These are phyloP conservation scores for Cephalopterus ornatus DNA, from an alignment of 2,113 vertebrate genomes.

Conservation along the genomic window DNA sequence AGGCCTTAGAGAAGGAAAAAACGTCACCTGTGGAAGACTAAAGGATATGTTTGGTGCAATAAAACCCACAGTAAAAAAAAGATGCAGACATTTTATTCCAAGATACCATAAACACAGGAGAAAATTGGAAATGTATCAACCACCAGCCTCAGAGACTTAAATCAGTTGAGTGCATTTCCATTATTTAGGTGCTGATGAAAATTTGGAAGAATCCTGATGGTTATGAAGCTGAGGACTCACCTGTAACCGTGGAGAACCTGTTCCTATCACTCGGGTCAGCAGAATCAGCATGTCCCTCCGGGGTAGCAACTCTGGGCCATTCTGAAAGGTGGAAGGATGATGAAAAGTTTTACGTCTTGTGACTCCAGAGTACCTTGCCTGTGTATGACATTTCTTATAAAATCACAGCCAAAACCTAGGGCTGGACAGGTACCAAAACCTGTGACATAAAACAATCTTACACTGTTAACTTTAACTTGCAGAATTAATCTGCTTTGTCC, in stretches of 20 bases:
- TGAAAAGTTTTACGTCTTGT: background rate
- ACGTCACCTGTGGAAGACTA: background rate
- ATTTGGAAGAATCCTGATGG: background rate
- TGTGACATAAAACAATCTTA: background rate
- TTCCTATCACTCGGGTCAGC: slow-evolving; percentile 86
- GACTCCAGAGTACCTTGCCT: background rate
- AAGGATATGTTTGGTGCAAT: background rate
- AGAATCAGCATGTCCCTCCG: slow-evolving; percentile 90
- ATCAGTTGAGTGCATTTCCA: background rate
- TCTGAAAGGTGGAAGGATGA: slow-evolving; percentile 63
- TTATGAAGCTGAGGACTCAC: slow-evolving; percentile 62
- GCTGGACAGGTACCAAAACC: background rate
- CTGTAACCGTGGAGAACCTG: slow-evolving; percentile 86
- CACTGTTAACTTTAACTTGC: background rate
- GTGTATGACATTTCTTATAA: background rate
- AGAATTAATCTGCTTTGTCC: background rate
- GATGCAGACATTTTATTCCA: background rate
- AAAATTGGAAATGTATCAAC: background rate
- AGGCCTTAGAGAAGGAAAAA: background rate
- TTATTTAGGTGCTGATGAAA: background rate
- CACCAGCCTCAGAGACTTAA: background rate
- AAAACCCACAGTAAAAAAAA: background rate
- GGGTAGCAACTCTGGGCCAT: slow-evolving; percentile 92
- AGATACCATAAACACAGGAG: background rate
- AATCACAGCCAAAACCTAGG: background rate